Conservation (phyloP, 2,888 invertebrate genomes). For the Pecten maximus region DNA sequence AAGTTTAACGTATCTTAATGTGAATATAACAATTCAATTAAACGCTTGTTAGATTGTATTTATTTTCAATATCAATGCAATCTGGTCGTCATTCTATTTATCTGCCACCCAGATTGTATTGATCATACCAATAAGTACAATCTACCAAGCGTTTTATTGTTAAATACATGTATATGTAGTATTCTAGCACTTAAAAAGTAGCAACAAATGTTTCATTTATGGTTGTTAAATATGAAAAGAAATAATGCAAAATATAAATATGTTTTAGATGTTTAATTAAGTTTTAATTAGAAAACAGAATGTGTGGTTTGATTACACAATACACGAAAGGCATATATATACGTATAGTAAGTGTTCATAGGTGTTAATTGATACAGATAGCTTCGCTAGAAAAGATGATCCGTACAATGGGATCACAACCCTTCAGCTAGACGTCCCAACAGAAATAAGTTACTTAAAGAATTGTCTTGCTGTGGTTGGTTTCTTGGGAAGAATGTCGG, state of each 20-base stretch:
- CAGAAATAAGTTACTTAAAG: neutral
- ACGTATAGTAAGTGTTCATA: neutral
- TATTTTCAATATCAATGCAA: too few species aligned
- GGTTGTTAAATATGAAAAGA: too few species aligned
- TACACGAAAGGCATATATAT: neutral
- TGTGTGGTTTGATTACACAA: neutral
- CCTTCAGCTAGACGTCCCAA: slow-evolving; percentile 17
- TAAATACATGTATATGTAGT: too few species aligned
- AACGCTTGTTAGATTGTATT: too few species aligned
- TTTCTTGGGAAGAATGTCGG: neutral
- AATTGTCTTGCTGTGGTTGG: neutral
- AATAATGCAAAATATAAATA: neutral
- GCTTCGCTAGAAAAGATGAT: neutral
- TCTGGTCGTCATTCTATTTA: too few species aligned
- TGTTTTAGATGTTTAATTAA: neutral
- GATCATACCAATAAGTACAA: too few species aligned
- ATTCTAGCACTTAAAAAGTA: too few species aligned
- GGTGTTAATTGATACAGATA: neutral
- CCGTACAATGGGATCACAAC: neutral
- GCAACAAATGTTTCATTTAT: too few species aligned
- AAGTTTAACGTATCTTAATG: too few species aligned
- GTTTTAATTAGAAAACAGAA: neutral
- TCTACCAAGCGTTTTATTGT: too few species aligned
- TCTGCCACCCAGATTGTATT: too few species aligned
- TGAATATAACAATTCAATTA: too few species aligned